These are phyloP conservation scores for Cyclopterus lumpus DNA, from an alignment of 2,797 vertebrate genomes.

Conservation along the genomic window DNA sequence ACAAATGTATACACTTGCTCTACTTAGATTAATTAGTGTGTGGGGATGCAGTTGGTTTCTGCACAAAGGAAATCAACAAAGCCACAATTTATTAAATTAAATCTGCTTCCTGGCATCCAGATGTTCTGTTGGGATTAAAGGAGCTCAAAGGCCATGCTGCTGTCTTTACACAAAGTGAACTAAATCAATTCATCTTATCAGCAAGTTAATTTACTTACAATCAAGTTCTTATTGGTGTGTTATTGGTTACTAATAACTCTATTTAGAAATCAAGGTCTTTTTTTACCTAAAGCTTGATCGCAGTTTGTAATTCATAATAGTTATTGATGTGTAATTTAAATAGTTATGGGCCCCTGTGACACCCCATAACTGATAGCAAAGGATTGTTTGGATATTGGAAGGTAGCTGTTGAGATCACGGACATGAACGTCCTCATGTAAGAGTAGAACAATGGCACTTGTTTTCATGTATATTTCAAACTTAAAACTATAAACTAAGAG, in stretches of 20 bases:
- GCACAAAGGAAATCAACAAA: conserved; percentile 11
- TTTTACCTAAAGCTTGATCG: neutral
- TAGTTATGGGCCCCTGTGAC: neutral
- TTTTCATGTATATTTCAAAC: neutral
- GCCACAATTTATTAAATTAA: conserved; percentile 6
- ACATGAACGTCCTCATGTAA: neutral
- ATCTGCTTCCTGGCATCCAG: conserved; percentile 18
- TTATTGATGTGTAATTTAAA: neutral
- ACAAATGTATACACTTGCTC: neutral
- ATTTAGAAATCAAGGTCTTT: neutral
- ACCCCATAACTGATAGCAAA: neutral
- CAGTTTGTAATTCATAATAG: neutral
- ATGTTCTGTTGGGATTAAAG: conserved; percentile 23
- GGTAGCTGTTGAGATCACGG: neutral
- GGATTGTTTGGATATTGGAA: neutral
- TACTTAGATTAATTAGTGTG: conserved; percentile 3
- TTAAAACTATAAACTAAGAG: neutral
- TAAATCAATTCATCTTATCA: neutral
- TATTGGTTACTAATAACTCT: neutral
- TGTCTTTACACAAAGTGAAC: conserved; percentile 3
- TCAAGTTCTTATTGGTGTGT: neutral
- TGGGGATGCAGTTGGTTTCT: conserved; percentile 12
- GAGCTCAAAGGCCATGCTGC: conserved; percentile 10
- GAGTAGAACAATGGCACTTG: neutral
- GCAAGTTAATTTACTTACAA: neutral